These are phyloP conservation scores for Atractosteus spatula DNA, from an alignment of 2,113 vertebrate genomes.

Conservation along the genomic window DNA sequence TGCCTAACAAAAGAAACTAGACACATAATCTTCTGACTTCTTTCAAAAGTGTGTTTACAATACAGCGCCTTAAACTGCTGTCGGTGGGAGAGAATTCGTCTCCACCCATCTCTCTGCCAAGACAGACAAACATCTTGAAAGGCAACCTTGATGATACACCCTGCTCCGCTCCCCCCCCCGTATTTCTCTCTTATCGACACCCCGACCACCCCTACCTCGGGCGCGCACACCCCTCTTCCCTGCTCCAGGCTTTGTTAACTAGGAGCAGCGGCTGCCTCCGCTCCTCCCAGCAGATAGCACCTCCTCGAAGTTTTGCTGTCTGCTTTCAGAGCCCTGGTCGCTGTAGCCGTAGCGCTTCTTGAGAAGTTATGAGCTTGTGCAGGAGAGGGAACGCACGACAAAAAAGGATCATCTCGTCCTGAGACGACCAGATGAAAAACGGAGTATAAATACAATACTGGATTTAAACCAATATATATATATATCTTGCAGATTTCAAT, in stretches of 20 bases:
- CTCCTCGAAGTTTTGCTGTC: slow-evolving; percentile 48
- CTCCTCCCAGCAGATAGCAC: slow-evolving; percentile 59
- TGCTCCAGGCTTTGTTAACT: slow-evolving; percentile 10
- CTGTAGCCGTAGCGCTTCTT: slow-evolving; percentile 39
- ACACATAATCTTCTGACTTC: neutral
- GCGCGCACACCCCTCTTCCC: slow-evolving; percentile 4
- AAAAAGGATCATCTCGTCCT: neutral
- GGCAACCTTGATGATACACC: slow-evolving; percentile 14
- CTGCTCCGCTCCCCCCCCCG: neutral
- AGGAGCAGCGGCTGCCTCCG: slow-evolving; percentile 21
- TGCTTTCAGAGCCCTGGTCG: slow-evolving; percentile 22
- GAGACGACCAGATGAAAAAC: neutral
- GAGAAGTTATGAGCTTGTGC: neutral
- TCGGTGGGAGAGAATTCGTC: slow-evolving; percentile 11
- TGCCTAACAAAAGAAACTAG: slow-evolving; percentile 20
- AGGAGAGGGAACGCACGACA: neutral
- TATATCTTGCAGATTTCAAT: slow-evolving; percentile 19
- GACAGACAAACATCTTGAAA: slow-evolving; percentile 24
- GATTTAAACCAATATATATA: neutral
- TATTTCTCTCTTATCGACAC: neutral
- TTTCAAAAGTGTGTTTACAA: slow-evolving; percentile 10
- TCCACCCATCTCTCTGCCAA: slow-evolving; percentile 22
- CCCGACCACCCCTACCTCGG: neutral
- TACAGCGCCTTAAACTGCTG: neutral
- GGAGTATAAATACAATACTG: neutral